These are phyloP conservation scores for Poeciliopsis infans DNA, from an alignment of 2,797 vertebrate genomes.

Conservation along the genomic window DNA sequence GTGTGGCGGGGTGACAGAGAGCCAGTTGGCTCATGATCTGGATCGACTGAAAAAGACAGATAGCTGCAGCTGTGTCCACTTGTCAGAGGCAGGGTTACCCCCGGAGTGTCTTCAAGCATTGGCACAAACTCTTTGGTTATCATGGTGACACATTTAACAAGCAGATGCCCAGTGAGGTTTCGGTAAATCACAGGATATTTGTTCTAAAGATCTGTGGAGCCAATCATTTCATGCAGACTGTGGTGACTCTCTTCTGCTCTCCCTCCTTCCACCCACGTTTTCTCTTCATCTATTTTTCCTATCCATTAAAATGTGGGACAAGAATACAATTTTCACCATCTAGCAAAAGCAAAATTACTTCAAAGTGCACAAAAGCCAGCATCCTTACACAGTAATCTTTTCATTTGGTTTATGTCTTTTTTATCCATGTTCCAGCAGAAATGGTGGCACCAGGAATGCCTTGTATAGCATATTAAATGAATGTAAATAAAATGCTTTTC, in stretches of 20 bases:
- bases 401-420: conserved; percentile 1
- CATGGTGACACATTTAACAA: conserved; percentile 65
- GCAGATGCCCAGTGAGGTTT: conserved; percentile 31
- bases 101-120: conserved; percentile 45
- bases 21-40: conserved; percentile 51
- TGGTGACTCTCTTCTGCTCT: conserved; percentile 6
- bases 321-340: conserved; percentile 10
- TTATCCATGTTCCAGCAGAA: conserved; percentile 7
- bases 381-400: background rate
- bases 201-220: conserved; percentile 17
- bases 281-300: background rate
- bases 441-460: conserved; percentile 5
- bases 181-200: conserved; percentile 32
- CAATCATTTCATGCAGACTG: conserved; percentile 25
- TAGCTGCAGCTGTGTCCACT: conserved; percentile 53
- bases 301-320: conserved; percentile 8
- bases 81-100: conserved; percentile 67
- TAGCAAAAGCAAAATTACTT: conserved; percentile 2
- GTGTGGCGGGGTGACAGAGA: conserved; percentile 20
- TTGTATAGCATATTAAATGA: conserved; percentile 39
- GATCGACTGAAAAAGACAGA: conserved; percentile 45
- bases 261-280: background rate
- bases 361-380: conserved; percentile 6
- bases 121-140: conserved; percentile 54
- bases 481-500: conserved; percentile 43